Base-by-base conservation (phyloP, 2,797 vertebrate species). In the Pseudochromis fuscus region DNA sequence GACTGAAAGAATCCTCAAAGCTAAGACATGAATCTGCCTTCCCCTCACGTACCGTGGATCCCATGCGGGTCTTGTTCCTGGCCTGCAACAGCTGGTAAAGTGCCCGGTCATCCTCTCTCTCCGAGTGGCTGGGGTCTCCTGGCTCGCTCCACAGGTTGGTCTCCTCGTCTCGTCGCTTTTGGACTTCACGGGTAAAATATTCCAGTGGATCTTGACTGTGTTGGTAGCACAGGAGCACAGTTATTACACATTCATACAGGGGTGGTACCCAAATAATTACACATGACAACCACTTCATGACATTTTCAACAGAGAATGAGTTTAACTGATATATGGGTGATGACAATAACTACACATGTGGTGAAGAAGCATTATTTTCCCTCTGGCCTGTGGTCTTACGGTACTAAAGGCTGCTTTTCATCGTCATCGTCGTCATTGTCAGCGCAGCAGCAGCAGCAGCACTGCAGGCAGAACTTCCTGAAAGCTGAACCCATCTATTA, bases 91-190 rank as follows among this genome's bases (percentile, higher is more conserved):
- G 83, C 57, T 89, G 45, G 72, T 94, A 84, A 0, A 96, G 93
- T 0, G 78, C 48, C 2, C 94, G 91, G 82, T 96, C 95, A 7
- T 96, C 95, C 0, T 82, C 90, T 25, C 95, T 88, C 82, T 95
- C 95, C 0, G 93, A 91, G 86, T 96, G 95, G 65, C 94, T 95
- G 9, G 87, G 87, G 81, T 96, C 95, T 31, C 93, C 93, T 0
- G 95, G 95, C 40, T 93, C 92, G 25, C 91, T 96, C 95, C 95
- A 96, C 67, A 96, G 84, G 77, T 96, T 96, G 16, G 93, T 90
- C 80, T 95, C 94, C 72, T 95, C 94, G 4, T 95, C 95, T 0
- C 93, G 89, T 2, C 94, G 87, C 62, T 93, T 93, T 82, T 95
- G 93, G 23, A 94, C 94, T 49, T 95, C 92, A 1, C 94, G 94